phyloP scores from a whole-genome alignment of 2,888 invertebrate species.

The Cepaea hortensis region DNA sequence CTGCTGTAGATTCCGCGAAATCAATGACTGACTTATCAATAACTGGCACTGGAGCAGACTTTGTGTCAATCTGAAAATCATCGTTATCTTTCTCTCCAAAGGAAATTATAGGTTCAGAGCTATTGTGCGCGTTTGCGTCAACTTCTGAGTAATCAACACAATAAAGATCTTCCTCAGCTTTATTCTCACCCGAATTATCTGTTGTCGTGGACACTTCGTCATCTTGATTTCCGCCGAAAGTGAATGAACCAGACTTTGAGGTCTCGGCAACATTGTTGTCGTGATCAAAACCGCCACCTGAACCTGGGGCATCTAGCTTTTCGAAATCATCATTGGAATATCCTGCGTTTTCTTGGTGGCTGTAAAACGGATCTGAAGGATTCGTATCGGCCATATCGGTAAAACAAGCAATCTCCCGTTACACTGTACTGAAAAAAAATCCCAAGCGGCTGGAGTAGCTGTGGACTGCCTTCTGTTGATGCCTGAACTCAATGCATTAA shows the following conservation, averaged over 20 bases:
- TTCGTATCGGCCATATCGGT: slow-evolving; percentile 49
- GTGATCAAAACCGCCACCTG: slow-evolving; percentile 37
- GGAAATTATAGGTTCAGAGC: slow-evolving; percentile 54
- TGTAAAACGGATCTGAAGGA: slow-evolving; percentile 42
- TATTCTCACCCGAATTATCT: slow-evolving; percentile 60
- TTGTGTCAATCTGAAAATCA: slow-evolving; percentile 40
- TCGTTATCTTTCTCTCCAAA: slow-evolving; percentile 51
- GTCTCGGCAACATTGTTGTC: slow-evolving; percentile 21
- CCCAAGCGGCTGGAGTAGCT: slow-evolving; percentile 10
- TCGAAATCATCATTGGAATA: slow-evolving; percentile 55
- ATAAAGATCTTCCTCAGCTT: slow-evolving; percentile 67
- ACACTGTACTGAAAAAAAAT: not conserved
- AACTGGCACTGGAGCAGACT: slow-evolving; percentile 53
- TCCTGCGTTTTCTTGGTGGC: slow-evolving; percentile 55
- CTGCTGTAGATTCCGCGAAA: slow-evolving; percentile 42
- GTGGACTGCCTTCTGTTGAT: not conserved
- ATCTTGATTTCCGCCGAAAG: slow-evolving; percentile 57
- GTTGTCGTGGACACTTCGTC: slow-evolving; percentile 66
- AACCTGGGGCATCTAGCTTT: slow-evolving; percentile 44
- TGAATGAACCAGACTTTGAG: not conserved
- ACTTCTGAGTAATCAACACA: slow-evolving; percentile 57
- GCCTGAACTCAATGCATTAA: too few species aligned
- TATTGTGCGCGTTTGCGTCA: slow-evolving; percentile 49
- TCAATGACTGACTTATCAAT: slow-evolving; percentile 46
- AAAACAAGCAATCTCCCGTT: not conserved